Evolutionary conservation across 2,797 vertebrate genomes (phyloP), one percentile per base, ranked within the genome.

Genomic region (Threskiornis aethiopicus): DNA sequence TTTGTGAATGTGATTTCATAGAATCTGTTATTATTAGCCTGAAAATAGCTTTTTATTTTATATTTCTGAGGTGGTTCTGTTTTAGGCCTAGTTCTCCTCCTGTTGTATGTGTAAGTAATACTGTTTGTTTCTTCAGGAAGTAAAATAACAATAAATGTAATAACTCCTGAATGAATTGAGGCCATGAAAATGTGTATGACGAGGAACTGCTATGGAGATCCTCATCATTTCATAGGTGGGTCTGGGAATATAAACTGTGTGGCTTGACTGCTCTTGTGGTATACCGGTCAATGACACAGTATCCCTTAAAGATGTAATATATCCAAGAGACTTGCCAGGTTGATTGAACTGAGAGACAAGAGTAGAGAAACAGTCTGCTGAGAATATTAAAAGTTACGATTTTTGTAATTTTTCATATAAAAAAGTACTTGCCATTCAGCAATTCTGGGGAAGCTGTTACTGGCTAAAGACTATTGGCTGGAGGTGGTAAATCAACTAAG

Each of bases 11-110:
- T 75, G 24, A n/a, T 81, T 91, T 90, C 85, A 57, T 19, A 81
- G 65, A 51, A 71, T 88, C 57, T 81, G 16, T 91, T 95, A 21
- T 57, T 71, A 20, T 91, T 78, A 94, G 8, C 35, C 65, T 54
- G 72, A 59, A 81, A 93, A 67, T n/a, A 61, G 35, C 17, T 83
- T 84, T 89, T 69, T 82, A 39, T 76, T 84, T 95, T 72, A 9
- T n/a, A 47, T 85, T 95, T 64, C 52, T 73, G 46, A 11, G 26
- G 16, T 71, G 65, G 37, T 31, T 64, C 2, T 29, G 26, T 61
- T 94, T 84, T 35, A 61, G 37, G 16, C 19, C 14, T n/a, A 16
- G 10, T 55, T 84, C 20, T 73, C 11, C 16, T 86, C 19, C 46
- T 72, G 31, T 54, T 44, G 15, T 24, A 8, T 33, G 7, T 67